phyloP scores from a whole-genome alignment of 2,797 vertebrate species.

The Pteronotus mesoamericanus region DNA sequence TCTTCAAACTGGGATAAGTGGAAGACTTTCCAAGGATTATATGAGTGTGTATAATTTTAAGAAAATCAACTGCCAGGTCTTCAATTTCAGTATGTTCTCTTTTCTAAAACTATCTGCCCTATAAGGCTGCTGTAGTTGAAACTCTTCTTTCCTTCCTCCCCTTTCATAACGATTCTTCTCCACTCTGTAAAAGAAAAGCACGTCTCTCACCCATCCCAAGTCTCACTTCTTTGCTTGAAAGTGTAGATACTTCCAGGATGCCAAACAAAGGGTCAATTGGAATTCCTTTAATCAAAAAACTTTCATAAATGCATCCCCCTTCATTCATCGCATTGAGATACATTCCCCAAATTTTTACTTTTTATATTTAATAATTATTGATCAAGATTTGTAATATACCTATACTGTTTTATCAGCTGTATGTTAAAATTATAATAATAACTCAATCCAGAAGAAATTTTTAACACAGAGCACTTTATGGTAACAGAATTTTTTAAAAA shows the following conservation, averaged over 20 bases:
- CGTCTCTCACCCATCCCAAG: background rate
- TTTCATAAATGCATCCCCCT: background rate
- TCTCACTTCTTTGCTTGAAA: background rate
- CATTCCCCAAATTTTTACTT: background rate
- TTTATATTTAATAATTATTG: slow-evolving; percentile 23
- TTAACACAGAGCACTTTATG: background rate
- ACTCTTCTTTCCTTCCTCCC: background rate
- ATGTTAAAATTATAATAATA: slow-evolving; percentile 3
- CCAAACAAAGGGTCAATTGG: background rate
- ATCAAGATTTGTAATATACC: slow-evolving; percentile 7
- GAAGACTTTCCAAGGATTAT: background rate
- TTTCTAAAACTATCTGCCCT: background rate
- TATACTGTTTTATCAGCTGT: background rate
- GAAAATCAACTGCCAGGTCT: background rate
- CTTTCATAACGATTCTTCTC: background rate
- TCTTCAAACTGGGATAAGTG: background rate
- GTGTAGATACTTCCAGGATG: background rate
- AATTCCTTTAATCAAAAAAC: background rate
- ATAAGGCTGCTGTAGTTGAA: background rate
- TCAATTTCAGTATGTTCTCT: background rate
- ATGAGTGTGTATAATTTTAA: background rate
- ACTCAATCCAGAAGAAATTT: background rate
- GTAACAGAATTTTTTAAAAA: background rate
- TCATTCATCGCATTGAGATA: background rate
- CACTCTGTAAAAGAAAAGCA: background rate